phyloP scores from a whole-genome alignment of 2,888 invertebrate genomes.

The Parnassius orleans region DNA sequence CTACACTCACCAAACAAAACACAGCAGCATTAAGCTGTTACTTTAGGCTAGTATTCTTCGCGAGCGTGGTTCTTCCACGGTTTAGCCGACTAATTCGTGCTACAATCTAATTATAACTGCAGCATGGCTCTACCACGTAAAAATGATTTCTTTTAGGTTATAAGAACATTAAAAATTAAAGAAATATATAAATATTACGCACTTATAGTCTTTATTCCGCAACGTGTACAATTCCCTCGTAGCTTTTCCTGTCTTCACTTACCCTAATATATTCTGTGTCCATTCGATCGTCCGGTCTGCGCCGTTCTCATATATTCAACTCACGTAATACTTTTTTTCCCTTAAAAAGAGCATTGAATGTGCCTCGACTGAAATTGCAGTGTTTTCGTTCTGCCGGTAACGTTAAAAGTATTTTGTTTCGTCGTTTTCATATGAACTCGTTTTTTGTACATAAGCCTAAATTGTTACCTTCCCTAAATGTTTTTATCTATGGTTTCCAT shows the following conservation, averaged over 20 bases:
- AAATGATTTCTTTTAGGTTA: no score
- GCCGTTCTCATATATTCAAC: constrained; percentile 44
- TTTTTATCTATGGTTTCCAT: no score
- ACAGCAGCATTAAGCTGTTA: no score
- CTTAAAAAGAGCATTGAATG: constrained; percentile 65
- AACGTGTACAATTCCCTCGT: constrained; percentile 18
- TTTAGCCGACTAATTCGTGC: no score
- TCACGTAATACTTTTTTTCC: constrained; percentile 61
- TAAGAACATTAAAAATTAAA: no score
- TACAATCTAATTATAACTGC: no score
- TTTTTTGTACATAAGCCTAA: not conserved
- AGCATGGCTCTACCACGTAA: no score
- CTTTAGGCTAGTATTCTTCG: no score
- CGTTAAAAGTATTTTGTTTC: constrained; percentile 67
- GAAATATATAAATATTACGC: no score
- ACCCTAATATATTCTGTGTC: constrained; percentile 59
- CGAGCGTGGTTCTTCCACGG: no score
- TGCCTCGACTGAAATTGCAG: constrained; percentile 74
- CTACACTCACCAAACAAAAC: no score
- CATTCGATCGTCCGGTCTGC: constrained; percentile 51
- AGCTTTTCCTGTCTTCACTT: constrained; percentile 38
- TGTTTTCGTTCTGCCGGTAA: constrained; percentile 53
- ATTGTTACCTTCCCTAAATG: no score
- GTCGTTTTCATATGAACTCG: constrained; percentile 42
- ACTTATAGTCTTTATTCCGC: constrained; percentile 15